Evolutionary conservation across 2,888 invertebrate species (phyloP).

Genomic region (Tenthredo amoena): DNA sequence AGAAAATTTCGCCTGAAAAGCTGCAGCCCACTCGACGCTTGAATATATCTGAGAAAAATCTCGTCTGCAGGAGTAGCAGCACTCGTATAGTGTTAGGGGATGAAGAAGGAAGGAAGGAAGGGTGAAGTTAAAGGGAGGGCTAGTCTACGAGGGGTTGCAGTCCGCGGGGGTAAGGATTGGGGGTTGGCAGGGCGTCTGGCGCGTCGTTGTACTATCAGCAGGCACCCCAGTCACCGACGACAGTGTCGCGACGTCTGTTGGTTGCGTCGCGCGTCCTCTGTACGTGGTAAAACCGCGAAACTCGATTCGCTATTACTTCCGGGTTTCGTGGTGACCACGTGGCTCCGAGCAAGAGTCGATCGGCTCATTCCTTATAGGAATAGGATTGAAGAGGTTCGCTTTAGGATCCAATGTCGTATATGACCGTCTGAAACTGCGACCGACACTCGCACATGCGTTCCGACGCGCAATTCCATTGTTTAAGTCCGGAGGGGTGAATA

Average conservation of each 20-base stretch:
- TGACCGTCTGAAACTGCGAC: background rate
- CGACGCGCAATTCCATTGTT: background rate
- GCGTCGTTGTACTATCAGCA: constrained; percentile 13
- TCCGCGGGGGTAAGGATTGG: constrained; percentile 36
- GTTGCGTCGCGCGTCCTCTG: constrained; percentile 10
- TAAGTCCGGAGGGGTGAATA: background rate
- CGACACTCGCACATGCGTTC: background rate
- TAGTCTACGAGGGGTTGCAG: constrained; percentile 38
- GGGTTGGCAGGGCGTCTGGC: constrained; percentile 45
- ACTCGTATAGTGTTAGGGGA: background rate
- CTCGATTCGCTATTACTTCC: background rate
- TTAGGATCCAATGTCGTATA: background rate
- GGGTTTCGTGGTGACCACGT: constrained; percentile 2
- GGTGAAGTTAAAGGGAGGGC: constrained; percentile 23
- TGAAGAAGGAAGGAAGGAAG: constrained; percentile 18
- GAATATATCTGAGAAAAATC: background rate
- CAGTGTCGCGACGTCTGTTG: constrained; percentile 46
- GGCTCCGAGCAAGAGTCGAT: background rate
- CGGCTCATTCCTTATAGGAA: background rate
- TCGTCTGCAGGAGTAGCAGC: background rate
- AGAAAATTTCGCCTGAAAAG: background rate
- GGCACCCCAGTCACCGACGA: background rate
- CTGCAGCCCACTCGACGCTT: background rate
- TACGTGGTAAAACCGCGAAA: background rate
- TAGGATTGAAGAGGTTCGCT: background rate